Evolutionary conservation across 2,888 invertebrate species (phyloP), one percentile per base, ranked within the genome.

Genomic region (Neria commutata): DNA sequence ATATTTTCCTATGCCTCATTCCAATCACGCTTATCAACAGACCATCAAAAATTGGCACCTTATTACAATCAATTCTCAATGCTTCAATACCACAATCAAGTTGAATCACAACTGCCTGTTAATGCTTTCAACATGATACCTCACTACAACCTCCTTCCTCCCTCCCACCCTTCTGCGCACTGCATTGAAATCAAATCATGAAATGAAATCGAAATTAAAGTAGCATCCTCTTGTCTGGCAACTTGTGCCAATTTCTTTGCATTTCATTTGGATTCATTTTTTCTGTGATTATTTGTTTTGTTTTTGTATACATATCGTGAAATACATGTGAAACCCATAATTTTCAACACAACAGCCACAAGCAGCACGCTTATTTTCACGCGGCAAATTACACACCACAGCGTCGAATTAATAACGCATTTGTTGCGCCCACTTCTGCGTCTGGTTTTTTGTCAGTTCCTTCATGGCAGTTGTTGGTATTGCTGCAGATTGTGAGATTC

Each of bases 281-380:
- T 48, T 40, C 10, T 29, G 10, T 33, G 52, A 26, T 55, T 33
- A 46, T 45, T 21, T 16, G 1, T 19, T 1, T 21, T 25, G 46
- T 29, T 10, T 53, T 33, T 45, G 2, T 42, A 17, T 53, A 29
- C 62, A 67, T 58, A 46, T 52, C 49, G 52, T 24, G 49, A 47
- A 40, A 56, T 56, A 52, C n/a, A n/a, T n/a, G n/a, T n/a, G 24
- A 50, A 54, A 48, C 54, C 47, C 52, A 56, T 56, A 57, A 58
- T 54, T 56, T n/a, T 63, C 59, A 37, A 60, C 48, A 54, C 47
- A 48, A 25, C 26, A 42, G n/a, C 29, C 68, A 67, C 68, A 54
- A 63, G 74, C 65, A 73, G 74, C 72, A 68, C 67, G 64, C 64
- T 71, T 67, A 69, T 72, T 71, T 74, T 60, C 54, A 46, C 52